Base-by-base conservation (phyloP, 2,797 vertebrate genomes). In the Eurystomus glaucurus region DNA sequence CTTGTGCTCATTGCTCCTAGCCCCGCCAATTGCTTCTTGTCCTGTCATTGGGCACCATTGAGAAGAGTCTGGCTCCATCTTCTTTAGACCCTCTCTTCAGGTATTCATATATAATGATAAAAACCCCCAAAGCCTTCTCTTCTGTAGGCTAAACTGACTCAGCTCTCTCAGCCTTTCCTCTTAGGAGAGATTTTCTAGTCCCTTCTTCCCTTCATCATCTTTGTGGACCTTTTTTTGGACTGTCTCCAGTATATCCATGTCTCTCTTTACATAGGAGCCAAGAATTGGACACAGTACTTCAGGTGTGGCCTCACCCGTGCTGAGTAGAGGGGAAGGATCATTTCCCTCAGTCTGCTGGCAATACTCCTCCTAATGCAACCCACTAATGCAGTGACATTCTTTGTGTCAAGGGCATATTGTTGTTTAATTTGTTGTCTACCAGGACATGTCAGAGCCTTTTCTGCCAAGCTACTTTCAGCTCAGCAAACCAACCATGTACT, bases 41-140 rank as follows among this genome's bases (percentile, higher is more conserved):
- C 7, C 50, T 72, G 35, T 50, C 33, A 23, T 1, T 62, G 16
- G 8, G 8, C 9, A 50, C 8, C 21, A 21, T 17, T 45, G 33
- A 64, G 17, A 79, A 64, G 11, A 64, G 3, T 20, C 11, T 50
- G 5, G 1, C 29, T 79, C 8, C 45, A 8, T 39, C 17, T 23
- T 60, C 19, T 65, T 60, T 35, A 69, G 33, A 65, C 1, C 5
- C 9, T 26, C n/a, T 51, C 19, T 87, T 65, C 29, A 66, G 20
- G 14, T 37, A 46, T 61, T 61, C 50, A 11, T 75, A 22, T 35
- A 31, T 2, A 46, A 1, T 17, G 6, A 74, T 29, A 61, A 65
- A 43, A 31, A 22, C 21, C 0, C 0, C 16, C 12, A 2, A 5
- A 72, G 4, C 3, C 7, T 71, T 77, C n/a, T 57, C 14, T n/a